phyloP scores from a whole-genome alignment of 2,113 vertebrate genomes.

The Cryptoleucopteryx plumbea region DNA sequence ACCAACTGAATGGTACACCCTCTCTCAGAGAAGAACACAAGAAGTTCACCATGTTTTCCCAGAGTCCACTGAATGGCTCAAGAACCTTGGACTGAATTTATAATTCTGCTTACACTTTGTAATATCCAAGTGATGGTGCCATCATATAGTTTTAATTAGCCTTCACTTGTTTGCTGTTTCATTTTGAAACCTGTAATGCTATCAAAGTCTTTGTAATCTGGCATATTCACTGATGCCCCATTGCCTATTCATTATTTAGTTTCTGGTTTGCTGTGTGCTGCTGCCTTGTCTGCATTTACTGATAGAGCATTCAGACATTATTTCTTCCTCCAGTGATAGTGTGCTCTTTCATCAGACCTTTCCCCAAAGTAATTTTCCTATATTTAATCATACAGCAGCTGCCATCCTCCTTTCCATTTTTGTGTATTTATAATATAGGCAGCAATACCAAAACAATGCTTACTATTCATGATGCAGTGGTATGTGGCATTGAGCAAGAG shows the following conservation, averaged over 20 bases:
- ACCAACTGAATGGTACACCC: neutral
- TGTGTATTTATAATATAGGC: neutral
- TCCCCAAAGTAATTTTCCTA: neutral
- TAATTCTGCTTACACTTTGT: neutral
- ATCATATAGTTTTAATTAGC: neutral
- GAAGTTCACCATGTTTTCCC: neutral
- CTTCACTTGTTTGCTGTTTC: neutral
- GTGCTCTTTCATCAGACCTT: neutral
- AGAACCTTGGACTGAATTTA: neutral
- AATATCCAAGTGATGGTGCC: neutral
- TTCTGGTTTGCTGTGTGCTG: neutral
- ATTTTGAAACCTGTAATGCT: neutral
- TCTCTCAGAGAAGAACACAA: neutral
- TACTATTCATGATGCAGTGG: neutral
- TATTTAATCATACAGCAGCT: slow-evolving; percentile 7
- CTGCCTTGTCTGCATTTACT: neutral
- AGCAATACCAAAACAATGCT: neutral
- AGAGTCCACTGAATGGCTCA: neutral
- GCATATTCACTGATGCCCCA: neutral
- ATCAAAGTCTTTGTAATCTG: neutral
- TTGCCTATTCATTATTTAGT: slow-evolving; percentile 3
- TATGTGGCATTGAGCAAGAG: neutral
- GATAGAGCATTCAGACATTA: neutral
- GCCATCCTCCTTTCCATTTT: neutral
- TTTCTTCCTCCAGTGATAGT: neutral